Evolutionary conservation across 92 coral and sea anemone species (phyloP).

Genomic region (Nematostella vectensis): DNA sequence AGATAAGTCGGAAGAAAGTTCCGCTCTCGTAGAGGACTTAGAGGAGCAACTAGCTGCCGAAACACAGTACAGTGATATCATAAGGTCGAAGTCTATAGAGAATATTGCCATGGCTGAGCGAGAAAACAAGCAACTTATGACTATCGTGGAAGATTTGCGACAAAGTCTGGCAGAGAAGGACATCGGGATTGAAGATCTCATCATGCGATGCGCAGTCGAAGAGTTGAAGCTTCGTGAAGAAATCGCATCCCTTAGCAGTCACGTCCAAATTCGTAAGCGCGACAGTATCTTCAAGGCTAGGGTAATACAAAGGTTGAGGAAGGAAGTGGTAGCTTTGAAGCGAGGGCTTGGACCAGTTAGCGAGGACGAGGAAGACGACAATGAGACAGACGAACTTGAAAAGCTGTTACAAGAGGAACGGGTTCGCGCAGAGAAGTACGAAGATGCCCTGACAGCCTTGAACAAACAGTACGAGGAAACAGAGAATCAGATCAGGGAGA

Average conservation of each 20-base stretch:
- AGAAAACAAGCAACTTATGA: conserved; percentile 58
- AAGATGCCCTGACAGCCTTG: conserved; percentile 38
- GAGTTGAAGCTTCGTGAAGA: conserved; percentile 64
- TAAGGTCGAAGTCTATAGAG: conserved; percentile 67
- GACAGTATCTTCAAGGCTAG: conserved; percentile 63
- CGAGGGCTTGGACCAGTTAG: conserved; percentile 32
- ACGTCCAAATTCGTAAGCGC: conserved; percentile 47
- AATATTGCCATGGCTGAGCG: conserved; percentile 60
- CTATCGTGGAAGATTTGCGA: conserved; percentile 48
- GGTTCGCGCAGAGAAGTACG: conserved; percentile 36
- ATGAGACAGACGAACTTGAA: conserved; percentile 32
- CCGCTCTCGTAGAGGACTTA: conserved; percentile 43
- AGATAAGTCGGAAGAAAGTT: conserved; percentile 29
- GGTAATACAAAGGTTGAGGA: conserved; percentile 55
- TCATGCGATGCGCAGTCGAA: conserved; percentile 72
- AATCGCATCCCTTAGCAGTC: conserved; percentile 38
- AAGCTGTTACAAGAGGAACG: conserved; percentile 41
- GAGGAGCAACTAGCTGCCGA: conserved; percentile 69
- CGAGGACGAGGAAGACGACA: conserved; percentile 46
- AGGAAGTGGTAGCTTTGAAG: conserved; percentile 30
- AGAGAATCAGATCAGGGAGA: conserved; percentile 24
- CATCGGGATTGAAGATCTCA: conserved; percentile 65
- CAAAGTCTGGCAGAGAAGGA: conserved; percentile 63
- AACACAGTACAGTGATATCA: conserved; percentile 65
- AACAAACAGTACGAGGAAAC: conserved; percentile 33